Base-by-base conservation (phyloP, 2,888 invertebrate genomes). In the Eumacrocentrus americanus region DNA sequence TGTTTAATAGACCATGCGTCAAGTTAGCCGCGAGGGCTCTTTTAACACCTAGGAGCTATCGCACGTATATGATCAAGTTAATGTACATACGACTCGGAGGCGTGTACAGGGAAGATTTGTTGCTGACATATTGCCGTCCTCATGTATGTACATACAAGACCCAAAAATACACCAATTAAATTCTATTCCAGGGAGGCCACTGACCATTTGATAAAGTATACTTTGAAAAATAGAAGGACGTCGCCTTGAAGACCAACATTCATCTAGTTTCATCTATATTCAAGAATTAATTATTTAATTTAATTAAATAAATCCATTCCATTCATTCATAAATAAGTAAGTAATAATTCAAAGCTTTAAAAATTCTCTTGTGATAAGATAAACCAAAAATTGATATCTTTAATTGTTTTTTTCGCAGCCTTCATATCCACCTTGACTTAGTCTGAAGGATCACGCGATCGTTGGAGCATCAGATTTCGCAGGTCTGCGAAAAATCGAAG, bases 1-100 rank as follows among this genome's bases (percentile, higher is more conserved):
- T 69, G 67, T 69, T 69, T 70, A 70, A 72, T 72, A 61, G 70
- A 70, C 69, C 66, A 64, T 61, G 67, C 62, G 61, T 65, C 62
- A 66, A 65, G 65, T 61, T 59, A 61, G 54, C 29, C 64, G 55
- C 55, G 56, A 62, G 58, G 62, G 61, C 35, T 40, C 58, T 63
- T 67, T 66, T 64, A 62, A 57, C 64, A 62, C 65, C 62, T 64
- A 53, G 40, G n/a, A 42, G 50, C 50, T 34, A 40, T 54, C 34
- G 40, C 42, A 25, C 42, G n/a, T n/a, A 40, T 29, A 44, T 29
- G 11, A 40, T 52, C 14, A 40, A 52, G 12, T 52, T 16, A 29
- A 53, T 53, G 25, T 53, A 29, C 20, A 38, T 44, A 51, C 37
- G 20, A 51, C 51, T 29, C 5, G 4, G 12, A 46, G 12, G 23